These are phyloP conservation scores for Bergia puertoricense DNA, from an alignment of 92 coral and sea anemone species.

Conservation along the genomic window DNA sequence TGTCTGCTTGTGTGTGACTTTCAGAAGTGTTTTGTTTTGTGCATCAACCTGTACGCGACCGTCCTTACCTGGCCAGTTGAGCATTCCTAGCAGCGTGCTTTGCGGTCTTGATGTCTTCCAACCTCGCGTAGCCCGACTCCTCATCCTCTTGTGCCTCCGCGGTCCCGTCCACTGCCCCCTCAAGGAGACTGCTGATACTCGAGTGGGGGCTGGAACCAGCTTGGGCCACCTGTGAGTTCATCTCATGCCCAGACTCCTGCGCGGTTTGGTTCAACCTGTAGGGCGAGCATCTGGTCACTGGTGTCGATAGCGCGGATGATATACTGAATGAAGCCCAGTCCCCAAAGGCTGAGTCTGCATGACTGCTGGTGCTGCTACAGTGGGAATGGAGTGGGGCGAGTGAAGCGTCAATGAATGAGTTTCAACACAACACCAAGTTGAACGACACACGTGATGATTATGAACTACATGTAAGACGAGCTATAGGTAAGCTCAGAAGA, in stretches of 20 bases:
- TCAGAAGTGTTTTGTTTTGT: background rate
- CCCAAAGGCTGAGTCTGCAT: constrained; percentile 78
- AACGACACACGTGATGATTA: constrained; percentile 38
- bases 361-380: constrained; percentile 83
- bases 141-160: constrained; percentile 55
- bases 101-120: constrained; percentile 75
- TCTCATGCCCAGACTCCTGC: constrained; percentile 35
- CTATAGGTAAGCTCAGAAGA: background rate
- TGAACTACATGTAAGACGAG: constrained; percentile 26
- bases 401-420: constrained; percentile 43
- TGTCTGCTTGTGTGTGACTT: constrained; percentile 40
- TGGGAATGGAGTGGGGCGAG: constrained; percentile 52
- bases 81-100: constrained; percentile 42
- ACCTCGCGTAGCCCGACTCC: constrained; percentile 84
- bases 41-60: background rate
- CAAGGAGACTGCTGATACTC: constrained; percentile 47
- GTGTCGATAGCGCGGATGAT: constrained; percentile 61
- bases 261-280: constrained; percentile 54
- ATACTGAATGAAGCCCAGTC: constrained; percentile 57
- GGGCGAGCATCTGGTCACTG: constrained; percentile 61
- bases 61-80: constrained; percentile 32
- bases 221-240: constrained; percentile 45
- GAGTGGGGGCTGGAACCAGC: constrained; percentile 49
- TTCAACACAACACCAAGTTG: constrained; percentile 27
- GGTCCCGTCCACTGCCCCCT: constrained; percentile 37